These are phyloP conservation scores for Nesometra sesokonis DNA, from an alignment of 35 echinoderm and acorn worm species.

Conservation along the genomic window DNA sequence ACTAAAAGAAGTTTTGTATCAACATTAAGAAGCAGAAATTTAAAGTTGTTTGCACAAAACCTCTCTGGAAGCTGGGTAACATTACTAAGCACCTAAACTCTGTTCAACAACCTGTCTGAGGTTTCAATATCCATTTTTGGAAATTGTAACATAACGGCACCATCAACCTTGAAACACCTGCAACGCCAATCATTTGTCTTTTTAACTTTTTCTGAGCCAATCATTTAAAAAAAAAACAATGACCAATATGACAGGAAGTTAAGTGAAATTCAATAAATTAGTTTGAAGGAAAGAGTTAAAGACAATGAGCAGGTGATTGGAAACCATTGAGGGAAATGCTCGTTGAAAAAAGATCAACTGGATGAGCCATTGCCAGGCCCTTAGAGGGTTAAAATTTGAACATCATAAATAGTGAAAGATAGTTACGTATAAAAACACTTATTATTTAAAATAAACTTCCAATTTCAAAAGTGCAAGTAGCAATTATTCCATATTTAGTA, in stretches of 20 bases:
- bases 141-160: neutral
- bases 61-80: neutral
- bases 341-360: too few relatives aligned
- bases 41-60: neutral
- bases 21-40: too few relatives aligned
- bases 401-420: too few relatives aligned
- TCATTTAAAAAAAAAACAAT: neutral
- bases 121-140: neutral
- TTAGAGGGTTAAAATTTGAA: too few relatives aligned
- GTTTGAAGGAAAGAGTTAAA: neutral
- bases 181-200: neutral
- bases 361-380: too few relatives aligned
- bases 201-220: neutral
- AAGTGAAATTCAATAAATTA: neutral
- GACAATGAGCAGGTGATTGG: neutral
- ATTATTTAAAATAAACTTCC: too few relatives aligned
- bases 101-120: neutral
- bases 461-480: too few relatives aligned
- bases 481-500: too few relatives aligned
- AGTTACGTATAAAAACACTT: too few relatives aligned
- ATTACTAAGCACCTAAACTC: neutral
- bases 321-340: neutral
- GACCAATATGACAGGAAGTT: neutral
- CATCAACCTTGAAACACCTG: neutral
- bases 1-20: too few relatives aligned